These are phyloP conservation scores for Notolabrus celidotus DNA, from an alignment of 2,797 vertebrate genomes.

Conservation along the genomic window DNA sequence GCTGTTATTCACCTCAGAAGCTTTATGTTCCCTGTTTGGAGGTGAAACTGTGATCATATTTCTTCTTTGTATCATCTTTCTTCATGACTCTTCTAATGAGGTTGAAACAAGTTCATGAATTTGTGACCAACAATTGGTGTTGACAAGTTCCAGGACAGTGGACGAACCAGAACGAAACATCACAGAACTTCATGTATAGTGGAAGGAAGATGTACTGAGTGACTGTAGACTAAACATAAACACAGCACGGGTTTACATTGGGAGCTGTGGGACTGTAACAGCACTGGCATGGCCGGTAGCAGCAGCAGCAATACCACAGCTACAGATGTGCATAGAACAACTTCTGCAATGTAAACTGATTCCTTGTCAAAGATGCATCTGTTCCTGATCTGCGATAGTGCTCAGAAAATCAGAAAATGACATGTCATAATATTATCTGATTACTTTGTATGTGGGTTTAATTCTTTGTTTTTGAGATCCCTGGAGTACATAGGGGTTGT, in stretches of 20 bases:
- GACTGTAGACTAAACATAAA: constrained; percentile 69
- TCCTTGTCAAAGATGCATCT: constrained; percentile 32
- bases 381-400: constrained; percentile 40
- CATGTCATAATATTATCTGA: constrained; percentile 53
- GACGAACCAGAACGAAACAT: constrained; percentile 17
- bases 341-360: background rate
- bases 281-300: constrained; percentile 36
- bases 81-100: constrained; percentile 6
- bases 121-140: constrained; percentile 24
- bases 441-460: constrained; percentile 41
- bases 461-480: constrained; percentile 11
- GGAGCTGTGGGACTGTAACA: constrained; percentile 25
- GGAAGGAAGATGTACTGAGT: constrained; percentile 42
- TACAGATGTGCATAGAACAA: constrained; percentile 41
- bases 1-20: constrained; percentile 41
- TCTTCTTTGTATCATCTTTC: constrained; percentile 2
- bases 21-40: constrained; percentile 4
- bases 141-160: constrained; percentile 7
- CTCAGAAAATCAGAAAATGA: constrained; percentile 53
- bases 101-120: constrained; percentile 8
- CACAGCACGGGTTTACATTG: constrained; percentile 52
- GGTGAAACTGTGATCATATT: background rate
- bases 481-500: constrained; percentile 7
- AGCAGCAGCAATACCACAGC: constrained; percentile 29
- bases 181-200: constrained; percentile 23